These are phyloP conservation scores for Knipowitschia caucasica DNA, from an alignment of 2,797 vertebrate species.

Conservation along the genomic window DNA sequence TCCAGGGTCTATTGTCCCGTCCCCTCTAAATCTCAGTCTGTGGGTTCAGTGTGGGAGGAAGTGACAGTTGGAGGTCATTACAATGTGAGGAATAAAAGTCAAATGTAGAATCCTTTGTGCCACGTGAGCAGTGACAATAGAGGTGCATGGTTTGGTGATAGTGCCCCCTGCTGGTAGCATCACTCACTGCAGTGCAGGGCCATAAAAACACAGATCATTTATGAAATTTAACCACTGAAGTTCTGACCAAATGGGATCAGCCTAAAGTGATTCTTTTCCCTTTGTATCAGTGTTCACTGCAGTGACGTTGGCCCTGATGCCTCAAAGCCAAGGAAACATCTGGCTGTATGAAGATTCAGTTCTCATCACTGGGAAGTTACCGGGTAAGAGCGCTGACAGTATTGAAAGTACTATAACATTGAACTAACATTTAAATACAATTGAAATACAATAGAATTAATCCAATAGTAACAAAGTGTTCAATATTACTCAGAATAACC, in stretches of 20 bases:
- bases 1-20: constrained; percentile 27
- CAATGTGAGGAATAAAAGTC: constrained; percentile 5
- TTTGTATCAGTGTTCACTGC: constrained; percentile 86
- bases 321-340: constrained; percentile 93
- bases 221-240: no score
- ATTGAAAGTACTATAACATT: background rate
- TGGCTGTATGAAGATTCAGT: constrained; percentile 94
- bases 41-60: background rate
- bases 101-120: constrained; percentile 51
- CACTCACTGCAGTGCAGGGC: background rate
- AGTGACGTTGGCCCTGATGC: constrained; percentile 87
- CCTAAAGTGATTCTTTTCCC: background rate
- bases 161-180: constrained; percentile 51
- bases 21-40: background rate
- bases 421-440: no score
- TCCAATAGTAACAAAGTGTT: no score
- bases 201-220: background rate
- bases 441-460: no score
- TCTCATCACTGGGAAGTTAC: constrained; percentile 86
- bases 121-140: constrained; percentile 14
- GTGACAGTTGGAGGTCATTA: background rate
- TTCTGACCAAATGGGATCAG: background rate
- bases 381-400: constrained; percentile 68
- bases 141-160: background rate
- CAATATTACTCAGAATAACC: background rate